Base-by-base conservation (phyloP, 1,140 invertebrate genomes). In the Drosophila navojoa region DNA sequence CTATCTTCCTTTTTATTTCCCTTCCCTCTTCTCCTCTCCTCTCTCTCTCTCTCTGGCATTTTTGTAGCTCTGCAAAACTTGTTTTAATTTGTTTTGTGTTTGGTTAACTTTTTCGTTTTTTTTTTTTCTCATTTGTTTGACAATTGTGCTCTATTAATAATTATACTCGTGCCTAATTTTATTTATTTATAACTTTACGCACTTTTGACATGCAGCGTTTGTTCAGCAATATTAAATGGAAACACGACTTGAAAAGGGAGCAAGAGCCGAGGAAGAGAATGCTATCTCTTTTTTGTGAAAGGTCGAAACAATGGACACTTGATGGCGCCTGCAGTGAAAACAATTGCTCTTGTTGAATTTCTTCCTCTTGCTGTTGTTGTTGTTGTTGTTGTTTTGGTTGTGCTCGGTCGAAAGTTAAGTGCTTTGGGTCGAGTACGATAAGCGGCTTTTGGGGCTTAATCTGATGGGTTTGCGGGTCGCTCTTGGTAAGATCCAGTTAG, bases 401-500 rank as follows among this genome's bases (percentile, higher is more conserved):
- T 19, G 19, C 63, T 40, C 60, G 74, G 69, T 58, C 57, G 52
- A 64, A 66, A 64, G 50, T 63, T 64, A 58, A 70, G 76, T 82
- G 68, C 54, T 79, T 71, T 76, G 70, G 63, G 70, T 54, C 70
- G 63, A 72, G 55, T 59, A 63, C 42, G 70, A 72, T 72, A 72
- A 72, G 63, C 70, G n/a, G 63, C 66, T 72, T 72, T 72, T 40
- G 63, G 40, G 40, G 11, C 44, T 72, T 52, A 68, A 70, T 44
- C 15, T 52, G 66, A 55, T 61, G 71, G 64, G 50, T 71, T 58
- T 73, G 58, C 42, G 50, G 49, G 49, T 40, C 40, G 22, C 7
- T 57, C 54, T 35, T 13, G 13, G 5, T 22, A 38, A 29, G 15
- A 22, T 59, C 15, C 25, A 35, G 57, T 45, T 16, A 45, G 32